These are phyloP conservation scores for Brienomyrus brachyistius DNA, from an alignment of 2,113 vertebrate species.

Conservation along the genomic window DNA sequence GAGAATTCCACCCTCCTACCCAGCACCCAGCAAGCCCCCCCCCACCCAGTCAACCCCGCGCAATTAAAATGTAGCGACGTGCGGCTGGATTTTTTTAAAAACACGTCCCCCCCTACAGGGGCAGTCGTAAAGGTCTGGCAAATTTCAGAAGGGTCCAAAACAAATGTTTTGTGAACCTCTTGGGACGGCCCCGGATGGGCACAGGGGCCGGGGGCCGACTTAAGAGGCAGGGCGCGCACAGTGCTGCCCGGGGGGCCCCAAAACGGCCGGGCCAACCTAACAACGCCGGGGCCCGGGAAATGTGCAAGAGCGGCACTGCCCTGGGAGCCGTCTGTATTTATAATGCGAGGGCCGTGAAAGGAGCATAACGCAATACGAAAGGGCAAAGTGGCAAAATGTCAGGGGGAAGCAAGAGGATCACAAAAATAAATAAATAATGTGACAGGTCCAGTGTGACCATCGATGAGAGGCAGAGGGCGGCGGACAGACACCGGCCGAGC, in stretches of 20 bases:
- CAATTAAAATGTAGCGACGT: constrained; percentile 69
- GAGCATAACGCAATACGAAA: constrained; percentile 27
- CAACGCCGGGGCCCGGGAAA: constrained; percentile 15
- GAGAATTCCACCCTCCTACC: too few relatives aligned
- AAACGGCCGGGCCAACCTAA: constrained; percentile 12
- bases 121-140: constrained; percentile 65
- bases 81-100: constrained; percentile 40
- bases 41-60: constrained; percentile 32
- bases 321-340: constrained; percentile 31
- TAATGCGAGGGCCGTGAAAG: constrained; percentile 24
- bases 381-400: constrained; percentile 19
- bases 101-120: constrained; percentile 50
- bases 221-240: background rate
- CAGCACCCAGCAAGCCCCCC: constrained; percentile 38
- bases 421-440: constrained; percentile 40
- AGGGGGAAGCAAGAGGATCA: constrained; percentile 36
- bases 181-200: constrained; percentile 24
- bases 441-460: constrained; percentile 52
- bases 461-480: background rate
- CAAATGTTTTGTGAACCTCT: constrained; percentile 47
- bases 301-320: constrained; percentile 20
- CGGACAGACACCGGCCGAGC: background rate
- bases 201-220: constrained; percentile 28
- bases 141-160: constrained; percentile 64
- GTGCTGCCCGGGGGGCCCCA: background rate